Evolutionary conservation across 2,888 invertebrate genomes (phyloP), one percentile per base, ranked within the genome.

Genomic region (Drosophila macrospina): DNA sequence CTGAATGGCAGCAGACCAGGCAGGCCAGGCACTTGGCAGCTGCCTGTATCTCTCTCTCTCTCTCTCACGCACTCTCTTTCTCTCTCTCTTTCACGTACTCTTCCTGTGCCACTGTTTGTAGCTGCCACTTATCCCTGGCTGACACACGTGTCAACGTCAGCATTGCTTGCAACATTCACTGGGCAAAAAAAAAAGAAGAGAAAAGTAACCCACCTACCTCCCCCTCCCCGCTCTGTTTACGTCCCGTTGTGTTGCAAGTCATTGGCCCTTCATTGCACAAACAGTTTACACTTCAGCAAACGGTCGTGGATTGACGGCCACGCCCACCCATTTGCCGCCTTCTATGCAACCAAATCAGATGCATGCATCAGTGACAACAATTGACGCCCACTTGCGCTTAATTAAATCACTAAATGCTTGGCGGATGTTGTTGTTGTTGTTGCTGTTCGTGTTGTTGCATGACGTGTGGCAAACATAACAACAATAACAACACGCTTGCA

Each of bases 321-420:
- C 74, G 78, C 74, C 74, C 77, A 56, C 28, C 42, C n/a, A 45
- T 36, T 36, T 26, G 26, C 8, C 26, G 15, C 34, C 16, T 13
- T 16, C 20, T 3, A 41, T 6, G 4, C n/a, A 41, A 16, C n/a
- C 15, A 4, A n/a, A 6, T 2, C 4, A 2, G 15, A n/a, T 42
- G 42, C 51, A 51, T 51, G 37, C 61, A 61, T 15, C 61, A 34
- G 24, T 42, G 44, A 54, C 68, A 63, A 63, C 62, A 61, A 60
- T 56, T 63, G 66, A 70, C 61, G 72, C 75, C 66, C 88, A 81
- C 69, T 83, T 80, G 73, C 67, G 88, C 76, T 80, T 88, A 88
- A 84, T 84, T 84, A 83, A 88, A 78, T 63, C 73, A 69, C 88
- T 88, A 84, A 86, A 84, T 76, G 69, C 65, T 68, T 57, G 34